Evolutionary conservation across 2,888 invertebrate genomes (phyloP).

Genomic region (Ochlodes sylvanus): DNA sequence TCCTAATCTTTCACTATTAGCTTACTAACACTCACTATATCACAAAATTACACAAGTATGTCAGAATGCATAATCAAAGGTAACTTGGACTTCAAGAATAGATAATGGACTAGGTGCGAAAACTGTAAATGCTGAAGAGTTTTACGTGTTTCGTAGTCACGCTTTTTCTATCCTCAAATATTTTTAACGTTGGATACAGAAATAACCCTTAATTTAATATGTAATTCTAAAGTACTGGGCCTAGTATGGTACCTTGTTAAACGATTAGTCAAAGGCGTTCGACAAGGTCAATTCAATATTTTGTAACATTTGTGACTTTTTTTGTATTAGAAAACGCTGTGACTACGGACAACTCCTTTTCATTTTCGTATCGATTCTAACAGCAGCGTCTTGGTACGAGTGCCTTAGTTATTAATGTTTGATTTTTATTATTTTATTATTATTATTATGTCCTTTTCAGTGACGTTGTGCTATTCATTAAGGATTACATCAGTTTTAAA

Average conservation of each 20-base stretch:
- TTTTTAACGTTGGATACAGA: neutral
- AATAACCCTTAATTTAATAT: no score
- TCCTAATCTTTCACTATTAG: constrained; percentile 47
- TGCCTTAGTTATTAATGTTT: constrained; percentile 73
- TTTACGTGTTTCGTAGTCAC: constrained; percentile 46
- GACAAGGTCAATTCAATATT: neutral
- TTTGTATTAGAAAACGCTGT: constrained; percentile 56
- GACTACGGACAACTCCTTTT: constrained; percentile 57
- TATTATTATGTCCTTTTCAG: constrained; percentile 57
- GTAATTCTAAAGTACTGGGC: neutral
- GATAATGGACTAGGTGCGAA: constrained; percentile 80
- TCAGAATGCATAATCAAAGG: constrained; percentile 61
- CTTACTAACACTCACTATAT: constrained; percentile 76
- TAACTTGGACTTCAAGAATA: constrained; percentile 84
- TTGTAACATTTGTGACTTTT: constrained; percentile 11
- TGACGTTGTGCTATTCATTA: constrained; percentile 59
- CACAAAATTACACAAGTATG: constrained; percentile 59
- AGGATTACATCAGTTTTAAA: constrained; percentile 28
- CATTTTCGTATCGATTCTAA: constrained; percentile 66
- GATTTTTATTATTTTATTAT: no score
- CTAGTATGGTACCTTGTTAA: constrained; percentile 3
- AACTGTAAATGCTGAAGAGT: constrained; percentile 75
- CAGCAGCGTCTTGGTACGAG: constrained; percentile 85
- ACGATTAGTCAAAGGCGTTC: constrained; percentile 32
- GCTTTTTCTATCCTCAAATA: constrained; percentile 55